Evolutionary conservation across 2,888 invertebrate species (phyloP).

Genomic region (Gryllus longicercus): DNA sequence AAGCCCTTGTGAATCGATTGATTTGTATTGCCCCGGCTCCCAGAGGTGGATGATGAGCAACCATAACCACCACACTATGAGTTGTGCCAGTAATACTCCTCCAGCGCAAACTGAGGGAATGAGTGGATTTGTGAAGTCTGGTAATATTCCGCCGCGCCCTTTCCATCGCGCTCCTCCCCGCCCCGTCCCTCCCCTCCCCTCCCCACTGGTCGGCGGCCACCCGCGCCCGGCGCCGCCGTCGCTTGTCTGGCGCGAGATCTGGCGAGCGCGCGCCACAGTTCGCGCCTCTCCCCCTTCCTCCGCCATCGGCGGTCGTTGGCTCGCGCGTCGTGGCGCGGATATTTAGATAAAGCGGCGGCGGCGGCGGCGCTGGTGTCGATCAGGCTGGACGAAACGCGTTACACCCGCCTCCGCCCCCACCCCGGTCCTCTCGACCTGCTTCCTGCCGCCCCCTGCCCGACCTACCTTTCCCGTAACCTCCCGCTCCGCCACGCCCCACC

Average conservation of each 20-base stretch:
- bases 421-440: neutral
- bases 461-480: neutral
- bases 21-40: no score
- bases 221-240: neutral
- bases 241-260: neutral
- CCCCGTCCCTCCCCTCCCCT: no score
- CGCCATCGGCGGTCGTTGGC: constrained; percentile 17
- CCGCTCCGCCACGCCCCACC: neutral
- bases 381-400: neutral
- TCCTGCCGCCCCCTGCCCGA: neutral
- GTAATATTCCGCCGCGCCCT: no score
- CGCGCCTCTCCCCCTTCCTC: neutral
- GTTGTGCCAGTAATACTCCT: no score
- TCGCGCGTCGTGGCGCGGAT: neutral
- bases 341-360: neutral
- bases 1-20: no score
- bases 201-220: neutral
- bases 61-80: no score
- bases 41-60: no score
- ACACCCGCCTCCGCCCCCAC: neutral
- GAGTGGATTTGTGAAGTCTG: no score
- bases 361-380: neutral
- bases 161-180: no score
- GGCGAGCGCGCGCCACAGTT: neutral
- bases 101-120: no score